Conservation (phyloP, 2,888 invertebrate species). For the Tetranychus truncatus region DNA sequence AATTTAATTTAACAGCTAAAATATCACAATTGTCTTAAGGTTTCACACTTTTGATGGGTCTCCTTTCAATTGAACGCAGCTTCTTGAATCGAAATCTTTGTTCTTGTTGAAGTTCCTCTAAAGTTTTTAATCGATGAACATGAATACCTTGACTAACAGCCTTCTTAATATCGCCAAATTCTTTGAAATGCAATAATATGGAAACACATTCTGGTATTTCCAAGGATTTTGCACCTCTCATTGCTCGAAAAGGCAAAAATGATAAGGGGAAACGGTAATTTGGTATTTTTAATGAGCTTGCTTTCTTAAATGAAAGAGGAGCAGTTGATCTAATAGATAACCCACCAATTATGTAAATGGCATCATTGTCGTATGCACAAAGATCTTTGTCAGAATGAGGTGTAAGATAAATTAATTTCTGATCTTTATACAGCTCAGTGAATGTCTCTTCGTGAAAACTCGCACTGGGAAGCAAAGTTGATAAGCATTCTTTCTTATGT, state of each 20-base stretch:
- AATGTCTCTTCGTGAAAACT: not conserved
- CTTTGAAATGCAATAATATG: not conserved
- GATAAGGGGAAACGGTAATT: not conserved
- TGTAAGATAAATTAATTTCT: not conserved
- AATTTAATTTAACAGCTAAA: not conserved
- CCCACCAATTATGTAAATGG: not conserved
- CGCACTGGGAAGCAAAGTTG: not conserved
- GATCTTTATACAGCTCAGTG: not conserved
- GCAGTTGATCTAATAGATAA: not conserved
- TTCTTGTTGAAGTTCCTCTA: not conserved
- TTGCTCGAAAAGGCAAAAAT: not conserved
- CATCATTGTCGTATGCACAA: not conserved
- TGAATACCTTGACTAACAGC: not conserved
- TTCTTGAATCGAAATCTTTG: not conserved
- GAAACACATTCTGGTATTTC: not conserved
- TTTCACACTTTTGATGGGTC: not conserved
- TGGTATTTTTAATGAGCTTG: not conserved
- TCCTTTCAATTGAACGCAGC: not conserved
- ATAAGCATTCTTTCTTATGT: not conserved
- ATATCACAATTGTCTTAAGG: not conserved
- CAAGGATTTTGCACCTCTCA: not conserved
- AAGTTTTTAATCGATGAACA: not conserved
- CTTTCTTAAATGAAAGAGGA: not conserved
- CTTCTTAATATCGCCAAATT: not conserved
- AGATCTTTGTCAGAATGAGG: not conserved